Conservation (phyloP, 2,113 vertebrate genomes). For the Brachypteracias leptosomus region DNA sequence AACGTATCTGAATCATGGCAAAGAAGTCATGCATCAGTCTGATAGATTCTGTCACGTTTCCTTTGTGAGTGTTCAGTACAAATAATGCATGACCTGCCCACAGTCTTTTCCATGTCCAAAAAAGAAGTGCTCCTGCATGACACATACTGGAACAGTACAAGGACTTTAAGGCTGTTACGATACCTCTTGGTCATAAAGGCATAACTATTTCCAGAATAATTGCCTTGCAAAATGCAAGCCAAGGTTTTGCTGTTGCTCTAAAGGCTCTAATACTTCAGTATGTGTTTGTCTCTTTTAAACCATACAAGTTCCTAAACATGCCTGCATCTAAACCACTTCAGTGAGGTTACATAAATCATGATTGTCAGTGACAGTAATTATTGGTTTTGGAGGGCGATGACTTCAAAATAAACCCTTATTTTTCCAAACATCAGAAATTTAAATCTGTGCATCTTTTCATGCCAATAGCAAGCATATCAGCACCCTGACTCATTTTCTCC, state of each 20-base stretch:
- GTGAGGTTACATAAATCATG: neutral
- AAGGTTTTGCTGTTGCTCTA: neutral
- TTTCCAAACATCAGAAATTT: neutral
- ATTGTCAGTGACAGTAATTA: slow-evolving; percentile 9
- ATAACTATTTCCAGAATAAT: neutral
- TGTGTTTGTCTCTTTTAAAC: neutral
- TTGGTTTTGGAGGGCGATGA: neutral
- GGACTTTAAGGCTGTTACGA: neutral
- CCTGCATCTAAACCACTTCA: neutral
- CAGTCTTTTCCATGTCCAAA: neutral
- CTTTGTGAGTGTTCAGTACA: neutral
- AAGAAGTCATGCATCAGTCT: neutral
- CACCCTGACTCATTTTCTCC: neutral
- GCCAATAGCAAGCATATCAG: neutral
- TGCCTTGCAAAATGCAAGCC: neutral
- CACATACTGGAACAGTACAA: neutral
- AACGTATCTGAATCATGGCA: neutral
- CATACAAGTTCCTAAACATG: neutral
- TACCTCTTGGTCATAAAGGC: neutral
- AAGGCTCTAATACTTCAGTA: neutral
- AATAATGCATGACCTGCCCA: neutral
- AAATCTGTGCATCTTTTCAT: neutral
- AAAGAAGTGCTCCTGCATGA: neutral
- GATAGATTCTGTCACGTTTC: neutral
- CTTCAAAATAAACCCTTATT: slow-evolving; percentile 15